Base-by-base conservation (phyloP, 2,888 invertebrate genomes). In the Ctenicera cuprea region DNA sequence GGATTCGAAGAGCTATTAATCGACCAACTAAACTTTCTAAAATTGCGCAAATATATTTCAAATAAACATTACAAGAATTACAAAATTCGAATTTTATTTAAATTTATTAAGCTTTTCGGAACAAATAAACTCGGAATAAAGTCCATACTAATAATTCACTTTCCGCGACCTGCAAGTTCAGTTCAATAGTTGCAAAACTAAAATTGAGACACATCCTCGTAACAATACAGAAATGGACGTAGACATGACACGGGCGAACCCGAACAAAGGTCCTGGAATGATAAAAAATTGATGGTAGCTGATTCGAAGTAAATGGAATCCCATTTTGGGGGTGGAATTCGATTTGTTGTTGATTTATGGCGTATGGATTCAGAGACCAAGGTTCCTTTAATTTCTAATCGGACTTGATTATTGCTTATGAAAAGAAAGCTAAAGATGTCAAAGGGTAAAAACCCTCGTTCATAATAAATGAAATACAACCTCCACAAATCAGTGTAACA, bases 251-350 rank as follows among this genome's bases (percentile, higher is more conserved):
- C n/a, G 30, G 57, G n/a, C 11, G n/a, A 8, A 57, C 30, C 14
- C 16, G 54, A 22, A 22, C 54, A 57, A 30, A 57, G 30, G 57
- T n/a, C 4, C 16, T 16, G 37, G 33, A 30, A 57, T 57, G 30
- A 57, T 57, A 57, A 57, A 57, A 57, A 61, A 61, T 61, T 61
- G 61, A 43, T 61, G 22, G 61, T 38, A 61, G 43, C 38, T 61
- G 26, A 61, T 61, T 61, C 43, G 22, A 61, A 61, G 61, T 61
- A 57, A 57, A 57, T 57, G 16, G 33, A 57, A 57, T 33, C 57
- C 57, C 26, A 33, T 57, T 57, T 33, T 57, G 5, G 30, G 57
- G 57, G 57, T 57, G 37, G 30, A 57, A 57, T 57, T 57, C 57
- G 57, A 57, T 57, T 57, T 30, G 14, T 14, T 26, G 57, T 37